A percentile compares a stretch with the other conserved stretches of the same genome.
Conservation (phyloP, 2,797 vertebrate genomes). For the Enteromius afrohamiltoni region DNA sequence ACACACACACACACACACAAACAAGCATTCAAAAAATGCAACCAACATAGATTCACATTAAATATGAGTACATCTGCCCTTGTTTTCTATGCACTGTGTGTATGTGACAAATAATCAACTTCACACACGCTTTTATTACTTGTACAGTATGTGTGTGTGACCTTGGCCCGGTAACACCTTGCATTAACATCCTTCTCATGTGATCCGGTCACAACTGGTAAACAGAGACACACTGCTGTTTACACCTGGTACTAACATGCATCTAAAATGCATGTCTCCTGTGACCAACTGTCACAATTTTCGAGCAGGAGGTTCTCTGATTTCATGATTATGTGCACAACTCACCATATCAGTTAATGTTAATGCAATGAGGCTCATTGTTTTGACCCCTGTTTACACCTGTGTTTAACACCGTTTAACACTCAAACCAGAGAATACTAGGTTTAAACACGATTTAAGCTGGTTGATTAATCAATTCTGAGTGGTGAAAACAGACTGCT, state of each 20-base stretch:
- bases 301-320: background rate
- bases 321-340: background rate
- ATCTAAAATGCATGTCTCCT: background rate
- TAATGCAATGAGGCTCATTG: background rate
- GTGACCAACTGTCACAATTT: background rate
- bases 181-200: constrained; percentile 7
- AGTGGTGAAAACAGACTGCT: background rate
- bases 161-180: background rate
- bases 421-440: background rate
- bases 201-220: constrained; percentile 16
- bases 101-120: background rate
- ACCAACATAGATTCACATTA: too few species aligned
- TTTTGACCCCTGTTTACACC: background rate
- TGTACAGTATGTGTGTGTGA: background rate
- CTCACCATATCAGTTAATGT: background rate
- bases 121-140: constrained; percentile 3
- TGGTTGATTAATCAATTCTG: background rate
- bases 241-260: background rate
- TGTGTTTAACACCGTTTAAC: background rate
- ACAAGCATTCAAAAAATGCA: background rate
- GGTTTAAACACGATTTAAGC: background rate
- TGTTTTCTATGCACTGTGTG: background rate
- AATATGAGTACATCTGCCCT: background rate
- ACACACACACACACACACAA: constrained; percentile 16
- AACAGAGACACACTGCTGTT: constrained; percentile 6